Evolutionary conservation across 2,113 vertebrate genomes (phyloP), one percentile per base, ranked within the genome.

Genomic region (Odocoileus hemionus): DNA sequence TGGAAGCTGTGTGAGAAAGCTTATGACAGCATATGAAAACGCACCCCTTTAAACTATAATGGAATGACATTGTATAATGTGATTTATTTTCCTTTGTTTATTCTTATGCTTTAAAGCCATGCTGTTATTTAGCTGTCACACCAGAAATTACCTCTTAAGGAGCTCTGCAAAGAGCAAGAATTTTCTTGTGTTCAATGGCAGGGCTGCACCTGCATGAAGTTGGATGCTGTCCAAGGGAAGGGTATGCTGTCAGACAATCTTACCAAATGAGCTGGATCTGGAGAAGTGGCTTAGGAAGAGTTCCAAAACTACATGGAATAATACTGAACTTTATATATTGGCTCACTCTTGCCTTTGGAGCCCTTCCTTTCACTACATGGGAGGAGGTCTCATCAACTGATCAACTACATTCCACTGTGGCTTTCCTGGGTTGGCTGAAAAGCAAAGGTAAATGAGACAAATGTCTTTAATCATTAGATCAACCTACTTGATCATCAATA

Each of bases 1-100:
- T 10, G 54, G 50, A 93, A 82, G 43, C 11, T 61, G 17, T 6
- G 50, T n/a, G 79, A 91, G 47, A 78, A 89, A 89, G 39, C 74
- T 80, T 94, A 50, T 86, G 25, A 98, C 9, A 50, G 5, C n/a
- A 86, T 28, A 86, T 67, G 23, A 89, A 96, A 96, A 70, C 5
- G 26, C 25, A 74, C 19, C 7, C 61, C 88, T 97, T 92, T 26
- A 74, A 97, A 93, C 33, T 54, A 64, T 21, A 89, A 95, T 55
- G 11, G n/a, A 47, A 82, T 92, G 83, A 86, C 87, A 89, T 0
- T 91, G 25, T 23, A 45, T 58, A 94, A 86, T 90, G 13, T 52
- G 76, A 85, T 79, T 95, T 93, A 92, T 90, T 88, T 97, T 92
- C 11, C 58, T 50, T 91, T 83, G n/a, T 86, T 96, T 92, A 85